Percentiles rank a stretch among this genome's conserved stretches.
Evolutionary conservation across 2,113 vertebrate genomes (phyloP).

Genomic region (Siphamia tubifer): DNA sequence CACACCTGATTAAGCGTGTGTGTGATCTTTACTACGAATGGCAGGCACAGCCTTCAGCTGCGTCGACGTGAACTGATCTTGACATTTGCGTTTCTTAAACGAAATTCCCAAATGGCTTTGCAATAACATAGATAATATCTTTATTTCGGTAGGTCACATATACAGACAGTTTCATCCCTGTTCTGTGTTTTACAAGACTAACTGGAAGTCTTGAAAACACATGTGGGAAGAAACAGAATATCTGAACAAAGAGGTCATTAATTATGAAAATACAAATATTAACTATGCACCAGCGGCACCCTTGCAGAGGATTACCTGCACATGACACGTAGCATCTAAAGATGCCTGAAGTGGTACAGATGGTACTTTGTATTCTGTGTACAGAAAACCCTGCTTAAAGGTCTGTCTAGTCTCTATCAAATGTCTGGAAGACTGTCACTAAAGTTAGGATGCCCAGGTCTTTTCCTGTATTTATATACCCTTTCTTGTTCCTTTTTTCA

Average conservation of each 20-base stretch:
- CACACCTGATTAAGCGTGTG: conserved; percentile 59
- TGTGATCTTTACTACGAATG: conserved; percentile 47
- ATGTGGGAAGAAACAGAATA: not conserved
- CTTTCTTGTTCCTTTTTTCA: not conserved
- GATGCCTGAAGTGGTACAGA: not conserved
- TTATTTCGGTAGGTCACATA: not conserved
- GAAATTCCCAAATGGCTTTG: conserved; percentile 22
- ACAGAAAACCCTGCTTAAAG: conserved; percentile 24
- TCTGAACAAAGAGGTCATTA: not conserved
- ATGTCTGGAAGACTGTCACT: not conserved
- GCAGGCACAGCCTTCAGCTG: conserved; percentile 14
- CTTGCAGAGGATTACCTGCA: not conserved
- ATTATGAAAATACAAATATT: not conserved
- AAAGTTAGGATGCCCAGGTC: not conserved
- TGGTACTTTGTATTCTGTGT: conserved; percentile 38
- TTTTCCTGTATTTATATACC: not conserved
- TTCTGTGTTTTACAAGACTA: not conserved
- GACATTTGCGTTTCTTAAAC: conserved; percentile 59
- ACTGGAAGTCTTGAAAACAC: not conserved
- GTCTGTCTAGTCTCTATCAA: conserved; percentile 37
- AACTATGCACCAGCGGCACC: not conserved
- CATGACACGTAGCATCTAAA: conserved; percentile 2
- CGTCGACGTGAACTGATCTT: conserved; percentile 30
- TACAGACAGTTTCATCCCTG: not conserved
- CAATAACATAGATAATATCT: conserved; percentile 2